Base-by-base conservation (phyloP, 2,113 vertebrate species). In the Seriola aureovittata region DNA sequence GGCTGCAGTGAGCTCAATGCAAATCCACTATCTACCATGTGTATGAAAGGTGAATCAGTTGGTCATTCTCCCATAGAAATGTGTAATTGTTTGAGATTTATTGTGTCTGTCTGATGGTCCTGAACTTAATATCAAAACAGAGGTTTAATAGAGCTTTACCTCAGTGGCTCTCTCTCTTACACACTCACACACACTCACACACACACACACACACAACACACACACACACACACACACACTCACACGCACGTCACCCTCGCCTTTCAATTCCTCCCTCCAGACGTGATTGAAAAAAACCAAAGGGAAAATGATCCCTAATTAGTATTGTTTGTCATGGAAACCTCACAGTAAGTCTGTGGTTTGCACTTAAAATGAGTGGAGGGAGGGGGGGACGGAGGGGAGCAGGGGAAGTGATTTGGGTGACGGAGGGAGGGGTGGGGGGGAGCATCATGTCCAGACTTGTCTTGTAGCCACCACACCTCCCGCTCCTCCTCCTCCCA, bases 251-350 rank as follows among this genome's bases (percentile, higher is more conserved):
- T 67, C 70, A 78, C 21, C 29, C 10, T 40, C 57, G 34, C 78
- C 14, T 67, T 32, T 62, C 55, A 71, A 12, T 70, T 34, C 58
- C 0, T 2, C 54, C 69, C 36, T 36, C 8, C 70, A 72, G 69
- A 81, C 44, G 29, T 36, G 12, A 62, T 2, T 71, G 21, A 80
- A 78, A 65, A 48, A 82, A 79, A 70, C 46, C 62, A 21, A 86
- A 88, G 89, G 72, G 17, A 81, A 90, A 86, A 78, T 72, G 75
- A 86, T 85, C 84, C 71, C 34, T 89, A 92, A 95, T 95, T 94
- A 95, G 91, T 93, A 89, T 81, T 52, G 69, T 92, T 91, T 93
- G 84, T 85, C 89, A 78, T 76, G 64, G 91, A 85, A 78, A 83
- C 79, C 78, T 94, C 62, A 69, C 72, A 91, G 55, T 68, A 60